Evolutionary conservation across 2,113 vertebrate species (phyloP).

Genomic region (Sisor rabdophorus): DNA sequence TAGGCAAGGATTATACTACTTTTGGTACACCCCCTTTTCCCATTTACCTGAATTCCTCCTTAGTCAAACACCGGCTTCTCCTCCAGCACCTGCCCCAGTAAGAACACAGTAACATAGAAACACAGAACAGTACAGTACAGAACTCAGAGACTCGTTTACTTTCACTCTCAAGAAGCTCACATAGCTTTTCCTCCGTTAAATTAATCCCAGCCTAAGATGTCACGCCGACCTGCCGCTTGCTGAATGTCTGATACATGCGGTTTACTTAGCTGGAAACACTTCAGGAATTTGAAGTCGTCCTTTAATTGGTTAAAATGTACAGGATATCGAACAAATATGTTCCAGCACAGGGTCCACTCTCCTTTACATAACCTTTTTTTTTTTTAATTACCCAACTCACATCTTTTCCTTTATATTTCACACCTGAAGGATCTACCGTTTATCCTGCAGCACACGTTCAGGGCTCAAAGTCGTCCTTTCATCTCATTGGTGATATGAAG

Average conservation of each 20-base stretch:
- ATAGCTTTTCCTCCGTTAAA: not conserved
- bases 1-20: too few relatives aligned
- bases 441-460: not conserved
- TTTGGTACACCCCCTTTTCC: too few relatives aligned
- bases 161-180: not conserved
- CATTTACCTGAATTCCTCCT: too few relatives aligned
- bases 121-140: not conserved
- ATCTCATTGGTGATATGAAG: constrained; percentile 4
- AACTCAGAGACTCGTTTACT: not conserved
- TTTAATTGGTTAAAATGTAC: too few relatives aligned
- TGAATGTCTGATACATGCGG: too few relatives aligned
- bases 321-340: not conserved
- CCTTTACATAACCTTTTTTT: constrained; percentile 12
- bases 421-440: not conserved
- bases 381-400: constrained; percentile 16
- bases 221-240: too few relatives aligned
- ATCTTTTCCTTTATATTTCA: not conserved
- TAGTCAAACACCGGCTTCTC: too few relatives aligned
- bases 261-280: too few relatives aligned
- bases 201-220: too few relatives aligned
- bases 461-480: not conserved
- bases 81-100: too few relatives aligned
- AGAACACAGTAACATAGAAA: not conserved
- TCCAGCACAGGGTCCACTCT: not conserved
- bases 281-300: too few relatives aligned